phyloP scores from a whole-genome alignment of 53 echinoderm and acorn worm species.

The Echinarachnius parma region DNA sequence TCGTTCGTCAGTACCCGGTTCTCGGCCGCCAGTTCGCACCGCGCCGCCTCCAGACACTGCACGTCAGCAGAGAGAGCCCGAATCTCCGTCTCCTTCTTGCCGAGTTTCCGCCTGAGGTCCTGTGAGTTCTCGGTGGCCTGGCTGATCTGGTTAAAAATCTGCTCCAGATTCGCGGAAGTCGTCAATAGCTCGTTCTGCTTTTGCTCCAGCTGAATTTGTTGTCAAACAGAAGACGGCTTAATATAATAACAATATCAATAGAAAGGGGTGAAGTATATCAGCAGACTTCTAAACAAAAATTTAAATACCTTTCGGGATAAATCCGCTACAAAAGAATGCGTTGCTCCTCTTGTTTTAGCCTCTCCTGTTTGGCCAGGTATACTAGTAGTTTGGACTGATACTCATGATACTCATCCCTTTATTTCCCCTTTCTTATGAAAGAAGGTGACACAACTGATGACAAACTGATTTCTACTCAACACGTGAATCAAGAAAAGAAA shows the following conservation, averaged over 20 bases:
- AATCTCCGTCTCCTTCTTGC: slow-evolving; percentile 16
- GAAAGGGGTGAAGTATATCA: too few relatives aligned
- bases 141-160: slow-evolving; percentile 12
- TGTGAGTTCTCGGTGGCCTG: slow-evolving; percentile 18
- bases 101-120: slow-evolving; percentile 15
- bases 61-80: not conserved
- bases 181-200: slow-evolving; percentile 23
- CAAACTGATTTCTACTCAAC: not conserved
- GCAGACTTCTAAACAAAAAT: too few relatives aligned
- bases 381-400: not conserved
- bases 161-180: slow-evolving; percentile 7
- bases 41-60: not conserved
- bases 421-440: slow-evolving; percentile 1
- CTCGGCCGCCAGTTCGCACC: slow-evolving; percentile 1
- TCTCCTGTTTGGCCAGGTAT: not conserved
- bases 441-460: not conserved
- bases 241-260: too few relatives aligned
- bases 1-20: slow-evolving; percentile 9
- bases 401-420: not conserved
- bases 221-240: too few relatives aligned
- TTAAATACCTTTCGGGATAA: slow-evolving; percentile 17
- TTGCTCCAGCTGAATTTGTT: slow-evolving; percentile 27
- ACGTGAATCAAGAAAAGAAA: not conserved
- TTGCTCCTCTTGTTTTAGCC: not conserved
- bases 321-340: slow-evolving; percentile 11